Evolutionary conservation across 2,888 invertebrate genomes (phyloP).

Genomic region (Didymodactylos carnosus): DNA sequence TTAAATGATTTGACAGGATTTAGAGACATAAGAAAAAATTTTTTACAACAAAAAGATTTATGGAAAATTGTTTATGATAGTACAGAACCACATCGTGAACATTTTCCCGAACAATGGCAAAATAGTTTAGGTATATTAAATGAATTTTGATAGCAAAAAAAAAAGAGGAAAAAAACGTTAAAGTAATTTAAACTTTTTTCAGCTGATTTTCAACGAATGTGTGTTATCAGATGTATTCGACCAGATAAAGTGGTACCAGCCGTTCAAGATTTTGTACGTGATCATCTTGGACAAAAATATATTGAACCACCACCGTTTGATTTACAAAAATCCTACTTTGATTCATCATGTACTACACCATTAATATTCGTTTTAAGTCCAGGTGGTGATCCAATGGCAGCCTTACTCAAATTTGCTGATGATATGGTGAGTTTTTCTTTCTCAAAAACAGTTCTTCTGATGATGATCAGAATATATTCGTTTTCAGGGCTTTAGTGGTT

Average conservation of each 20-base stretch:
- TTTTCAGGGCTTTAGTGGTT: constrained; percentile 34
- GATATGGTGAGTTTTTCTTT: constrained; percentile 33
- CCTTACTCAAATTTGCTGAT: constrained; percentile 36
- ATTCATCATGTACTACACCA: constrained; percentile 33
- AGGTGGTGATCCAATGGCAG: constrained; percentile 36
- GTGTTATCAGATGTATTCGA: constrained; percentile 33
- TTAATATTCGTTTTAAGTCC: constrained; percentile 36
- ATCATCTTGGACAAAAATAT: constrained; percentile 33
- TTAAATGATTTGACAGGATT: constrained; percentile 25
- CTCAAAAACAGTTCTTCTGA: too few relatives aligned
- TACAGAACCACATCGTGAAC: constrained; percentile 26
- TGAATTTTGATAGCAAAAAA: too few relatives aligned
- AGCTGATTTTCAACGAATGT: constrained; percentile 32
- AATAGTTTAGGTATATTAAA: constrained; percentile 20
- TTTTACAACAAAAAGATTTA: constrained; percentile 26
- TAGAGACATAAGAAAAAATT: constrained; percentile 28
- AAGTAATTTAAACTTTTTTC: too few relatives aligned
- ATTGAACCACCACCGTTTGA: constrained; percentile 37
- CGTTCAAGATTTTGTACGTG: constrained; percentile 33
- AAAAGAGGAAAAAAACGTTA: too few relatives aligned
- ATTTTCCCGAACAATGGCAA: constrained; percentile 32
- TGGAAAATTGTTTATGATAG: constrained; percentile 50
- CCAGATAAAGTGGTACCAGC: constrained; percentile 36
- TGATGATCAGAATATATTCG: constrained; percentile 13
- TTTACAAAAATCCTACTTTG: constrained; percentile 32